Base-by-base conservation (phyloP, 2,888 invertebrate species). In the Rhogogaster chlorosoma region DNA sequence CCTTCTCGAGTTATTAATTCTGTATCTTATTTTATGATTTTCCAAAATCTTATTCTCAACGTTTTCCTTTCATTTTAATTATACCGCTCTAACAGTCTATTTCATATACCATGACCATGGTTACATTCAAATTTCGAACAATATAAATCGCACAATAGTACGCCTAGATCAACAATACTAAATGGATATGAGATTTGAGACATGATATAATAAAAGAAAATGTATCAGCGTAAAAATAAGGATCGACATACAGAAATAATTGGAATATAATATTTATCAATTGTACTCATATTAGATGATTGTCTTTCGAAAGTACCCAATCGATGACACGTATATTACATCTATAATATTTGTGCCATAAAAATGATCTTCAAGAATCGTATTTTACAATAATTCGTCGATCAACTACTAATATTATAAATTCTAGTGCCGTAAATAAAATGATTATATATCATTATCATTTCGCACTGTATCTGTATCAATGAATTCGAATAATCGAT, bases 291-390 rank as follows among this genome's bases (percentile, higher is more conserved):
- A 26, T 26, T 26, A 71, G 9, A 71, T 38, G n/a, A n/a, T 71
- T 38, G 67, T 67, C 18, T 67, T 67, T 32, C 67, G 18, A 67
- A 67, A 38, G 10, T n/a, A 15, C 3, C 18, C 29, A 71, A 71
- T 71, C 38, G 36, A 71, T 22, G n/a, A 71, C 38, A 42, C 26
- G 15, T 42, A 38, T 42, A 42, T 42, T 42, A 45, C 18, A 73
- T 26, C 1, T 42, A 73, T 73, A 73, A 73, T 73, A 73, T 42
- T 73, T 73, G 73, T 73, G 73, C 73, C 73, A 73, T 73, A 42
- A 73, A 73, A 71, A 73, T 73, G 38, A 73, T 42, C 22, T 73
- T 38, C 12, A 73, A 42, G n/a, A 73, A 42, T 73, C 42, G 18
- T 71, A 71, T 42, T 71, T 38, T 71, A 38, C 42, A 42, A 49